Percentiles rank a stretch among this genome's conserved stretches.
Evolutionary conservation across 2,113 vertebrate genomes (phyloP).

Genomic region (Ivindomyrus marchei): DNA sequence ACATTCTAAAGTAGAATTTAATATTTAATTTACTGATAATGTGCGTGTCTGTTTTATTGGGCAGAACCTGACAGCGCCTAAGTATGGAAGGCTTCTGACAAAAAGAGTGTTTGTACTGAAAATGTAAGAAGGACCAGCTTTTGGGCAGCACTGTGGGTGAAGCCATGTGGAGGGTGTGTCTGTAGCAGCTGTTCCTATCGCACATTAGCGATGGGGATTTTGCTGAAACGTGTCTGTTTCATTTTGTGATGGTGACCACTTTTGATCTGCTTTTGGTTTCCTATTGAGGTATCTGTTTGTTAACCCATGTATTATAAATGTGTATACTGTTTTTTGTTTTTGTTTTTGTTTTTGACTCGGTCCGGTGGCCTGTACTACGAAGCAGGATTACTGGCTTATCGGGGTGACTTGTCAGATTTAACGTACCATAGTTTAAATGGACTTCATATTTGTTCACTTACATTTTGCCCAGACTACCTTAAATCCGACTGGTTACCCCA

Average conservation of each 20-base stretch:
- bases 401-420: too few relatives aligned
- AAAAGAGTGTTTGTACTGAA: not conserved
- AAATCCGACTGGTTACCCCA: too few relatives aligned
- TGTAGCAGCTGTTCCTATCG: not conserved
- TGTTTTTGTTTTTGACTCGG: not conserved
- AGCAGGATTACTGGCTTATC: too few relatives aligned
- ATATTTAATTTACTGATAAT: not conserved
- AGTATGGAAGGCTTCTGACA: not conserved
- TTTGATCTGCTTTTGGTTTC: not conserved
- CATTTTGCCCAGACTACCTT: too few relatives aligned
- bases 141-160: not conserved
- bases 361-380: too few relatives aligned
- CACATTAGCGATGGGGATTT: not conserved
- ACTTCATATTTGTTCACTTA: too few relatives aligned
- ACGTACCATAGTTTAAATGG: too few relatives aligned
- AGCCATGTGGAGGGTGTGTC: not conserved
- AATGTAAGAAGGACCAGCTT: not conserved
- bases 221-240: not conserved
- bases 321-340: not conserved
- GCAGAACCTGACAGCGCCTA: not conserved
- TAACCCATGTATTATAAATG: not conserved
- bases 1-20: not conserved
- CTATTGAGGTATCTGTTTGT: not conserved
- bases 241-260: not conserved
- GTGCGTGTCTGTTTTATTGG: not conserved